Conservation (phyloP, 1,140 invertebrate species). For the Trachymyrmex cornetzi region DNA sequence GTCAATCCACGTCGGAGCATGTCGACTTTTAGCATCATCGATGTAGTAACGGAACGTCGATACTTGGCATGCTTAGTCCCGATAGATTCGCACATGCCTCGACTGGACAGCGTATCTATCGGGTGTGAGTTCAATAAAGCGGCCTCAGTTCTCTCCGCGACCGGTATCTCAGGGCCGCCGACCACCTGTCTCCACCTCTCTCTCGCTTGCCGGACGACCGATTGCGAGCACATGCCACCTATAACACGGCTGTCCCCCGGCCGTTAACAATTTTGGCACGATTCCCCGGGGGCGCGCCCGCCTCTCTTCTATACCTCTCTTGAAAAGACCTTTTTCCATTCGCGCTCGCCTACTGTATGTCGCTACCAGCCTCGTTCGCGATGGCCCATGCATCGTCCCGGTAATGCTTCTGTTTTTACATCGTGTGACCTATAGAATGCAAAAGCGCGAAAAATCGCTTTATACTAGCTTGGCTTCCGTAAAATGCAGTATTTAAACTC, state of each 20-base stretch:
- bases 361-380: conserved; percentile 21
- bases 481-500: conserved; percentile 12
- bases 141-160: conserved; percentile 57
- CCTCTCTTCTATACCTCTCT: conserved; percentile 12
- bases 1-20: not conserved
- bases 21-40: conserved; percentile 24
- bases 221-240: conserved; percentile 75
- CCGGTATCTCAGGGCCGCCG: conserved; percentile 71
- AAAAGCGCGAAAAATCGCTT: not conserved
- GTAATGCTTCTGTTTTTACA: conserved; percentile 28
- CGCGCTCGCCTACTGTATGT: conserved; percentile 65
- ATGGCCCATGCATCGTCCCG: not conserved
- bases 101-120: conserved; percentile 57
- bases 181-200: conserved; percentile 71
- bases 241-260: conserved; percentile 72
- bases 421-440: conserved; percentile 30
- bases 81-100: conserved; percentile 61
- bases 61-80: conserved; percentile 28
- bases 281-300: conserved; percentile 59
- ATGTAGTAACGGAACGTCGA: conserved; percentile 32
- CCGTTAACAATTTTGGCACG: conserved; percentile 78
- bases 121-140: conserved; percentile 68
- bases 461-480: not conserved
- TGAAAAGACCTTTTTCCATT: conserved; percentile 60
- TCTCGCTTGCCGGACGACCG: conserved; percentile 60